A percentile compares a stretch with the other conserved stretches of the same genome.
phyloP scores from a whole-genome alignment of 1,140 invertebrate genomes.

The Prorops nasuta region DNA sequence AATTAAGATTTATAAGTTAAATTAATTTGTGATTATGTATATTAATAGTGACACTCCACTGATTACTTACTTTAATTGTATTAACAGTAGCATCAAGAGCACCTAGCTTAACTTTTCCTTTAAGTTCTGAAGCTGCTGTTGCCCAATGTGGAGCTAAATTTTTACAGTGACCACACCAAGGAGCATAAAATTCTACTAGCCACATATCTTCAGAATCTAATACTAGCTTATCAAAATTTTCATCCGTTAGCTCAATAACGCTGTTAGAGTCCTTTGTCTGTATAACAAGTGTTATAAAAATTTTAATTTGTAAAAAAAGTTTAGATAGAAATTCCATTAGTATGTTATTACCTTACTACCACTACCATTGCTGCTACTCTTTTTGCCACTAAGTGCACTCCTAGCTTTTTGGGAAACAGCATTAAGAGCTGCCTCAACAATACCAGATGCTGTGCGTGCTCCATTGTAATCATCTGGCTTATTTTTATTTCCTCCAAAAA shows the following conservation, averaged over 20 bases:
- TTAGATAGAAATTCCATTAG: no score
- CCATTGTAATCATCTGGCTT: conserved; percentile 88
- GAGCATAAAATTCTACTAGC: conserved; percentile 97
- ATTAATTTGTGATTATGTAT: not conserved
- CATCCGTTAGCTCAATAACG: conserved; percentile 91
- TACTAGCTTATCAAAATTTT: conserved; percentile 90
- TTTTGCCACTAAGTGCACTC: conserved; percentile 64
- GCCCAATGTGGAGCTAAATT: conserved; percentile 94
- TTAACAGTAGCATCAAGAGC: conserved; percentile 96
- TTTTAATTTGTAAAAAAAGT: not conserved
- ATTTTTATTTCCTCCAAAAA: conserved; percentile 86
- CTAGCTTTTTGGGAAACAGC: conserved; percentile 71
- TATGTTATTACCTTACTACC: conserved; percentile 44
- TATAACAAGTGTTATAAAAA: no score
- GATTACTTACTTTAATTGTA: conserved; percentile 61
- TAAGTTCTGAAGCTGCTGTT: conserved; percentile 88
- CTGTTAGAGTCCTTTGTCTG: conserved; percentile 62
- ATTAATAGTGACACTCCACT: not conserved
- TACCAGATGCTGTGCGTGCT: conserved; percentile 76
- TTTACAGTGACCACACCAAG: conserved; percentile 97
- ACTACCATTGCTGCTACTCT: conserved; percentile 40
- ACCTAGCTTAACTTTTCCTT: conserved; percentile 94
- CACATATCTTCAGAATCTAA: conserved; percentile 89
- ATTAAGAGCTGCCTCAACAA: conserved; percentile 81
- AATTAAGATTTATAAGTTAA: conserved; percentile 4